A percentile compares a stretch with the other conserved stretches of the same genome.
Evolutionary conservation across 2,113 vertebrate genomes (phyloP).

Genomic region (Micronycteris hirsuta): DNA sequence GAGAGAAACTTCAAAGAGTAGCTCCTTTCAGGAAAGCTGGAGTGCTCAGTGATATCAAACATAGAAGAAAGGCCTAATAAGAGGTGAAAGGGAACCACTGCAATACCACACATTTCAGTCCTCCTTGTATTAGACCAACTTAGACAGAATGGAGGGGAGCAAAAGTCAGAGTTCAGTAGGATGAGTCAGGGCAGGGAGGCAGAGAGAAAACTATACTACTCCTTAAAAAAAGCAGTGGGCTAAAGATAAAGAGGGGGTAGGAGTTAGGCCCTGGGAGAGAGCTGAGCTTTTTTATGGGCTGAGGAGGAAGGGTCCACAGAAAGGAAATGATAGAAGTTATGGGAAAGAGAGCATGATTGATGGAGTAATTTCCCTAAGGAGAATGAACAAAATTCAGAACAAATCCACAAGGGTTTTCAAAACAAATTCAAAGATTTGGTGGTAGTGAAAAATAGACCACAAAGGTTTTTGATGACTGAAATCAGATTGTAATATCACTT

Average conservation of each 20-base stretch:
- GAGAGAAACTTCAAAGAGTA: not conserved
- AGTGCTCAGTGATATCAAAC: not conserved
- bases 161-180: not conserved
- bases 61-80: not conserved
- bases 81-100: not conserved
- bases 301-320: not conserved
- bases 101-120: too few relatives aligned
- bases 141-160: not conserved
- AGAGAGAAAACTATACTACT: not conserved
- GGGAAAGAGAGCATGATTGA: not conserved
- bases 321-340: not conserved
- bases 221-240: not conserved
- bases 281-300: not conserved
- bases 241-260: not conserved
- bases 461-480: not conserved
- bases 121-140: not conserved
- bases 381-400: not conserved
- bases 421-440: not conserved
- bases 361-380: not conserved
- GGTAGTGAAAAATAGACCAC: not conserved
- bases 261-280: not conserved
- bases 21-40: not conserved
- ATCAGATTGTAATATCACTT: not conserved
- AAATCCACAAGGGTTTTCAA: not conserved
- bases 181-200: not conserved